Base-by-base conservation (phyloP, 2,113 vertebrate species). In the Copsychus sechellarum region DNA sequence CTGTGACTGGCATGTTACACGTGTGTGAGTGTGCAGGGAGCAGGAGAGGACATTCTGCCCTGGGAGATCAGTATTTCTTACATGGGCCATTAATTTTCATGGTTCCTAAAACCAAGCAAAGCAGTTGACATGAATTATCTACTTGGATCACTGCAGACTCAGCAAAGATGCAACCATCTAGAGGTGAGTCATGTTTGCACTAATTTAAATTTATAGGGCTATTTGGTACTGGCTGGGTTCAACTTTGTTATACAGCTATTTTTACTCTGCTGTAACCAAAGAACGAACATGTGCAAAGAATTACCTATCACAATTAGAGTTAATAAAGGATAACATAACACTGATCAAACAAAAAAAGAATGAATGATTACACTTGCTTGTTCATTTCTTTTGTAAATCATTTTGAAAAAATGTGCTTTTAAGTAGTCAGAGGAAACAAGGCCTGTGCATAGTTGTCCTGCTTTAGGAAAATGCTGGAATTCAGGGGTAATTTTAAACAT, bases 261-360 rank as follows among this genome's bases (percentile, higher is more conserved):
- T 90, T 90, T 67, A 71, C 56, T 40, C 56, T 47, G 69, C 69
- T 81, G n/a, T 71, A 67, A 66, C 61, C 40, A 48, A 80, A 38
- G 60, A 94, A 88, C 51, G 86, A 88, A 94, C 90, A 94, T 73
- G 48, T 96, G 92, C 86, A 96, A 96, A 93, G 86, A 93, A 94
- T 93, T 94, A 94, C 74, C 70, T 80, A 40, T 50, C 57, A 72
- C 73, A 87, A 64, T 80, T 82, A 54, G 50, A 91, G 58, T 73
- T 95, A 96, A 95, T 91, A 93, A 91, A 95, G 83, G 47, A 93
- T 79, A 93, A 86, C 65, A 73, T 56, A 84, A 82, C 64, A 82
- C 25, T 72, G 77, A 89, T 91, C 86, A 94, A 81, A 93, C 53
- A 86, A 64, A 88, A 84, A 81, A 65, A 95, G 62, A 74, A 86